These are phyloP conservation scores for Arothron firmamentum DNA, from an alignment of 2,113 vertebrate genomes.

Conservation along the genomic window DNA sequence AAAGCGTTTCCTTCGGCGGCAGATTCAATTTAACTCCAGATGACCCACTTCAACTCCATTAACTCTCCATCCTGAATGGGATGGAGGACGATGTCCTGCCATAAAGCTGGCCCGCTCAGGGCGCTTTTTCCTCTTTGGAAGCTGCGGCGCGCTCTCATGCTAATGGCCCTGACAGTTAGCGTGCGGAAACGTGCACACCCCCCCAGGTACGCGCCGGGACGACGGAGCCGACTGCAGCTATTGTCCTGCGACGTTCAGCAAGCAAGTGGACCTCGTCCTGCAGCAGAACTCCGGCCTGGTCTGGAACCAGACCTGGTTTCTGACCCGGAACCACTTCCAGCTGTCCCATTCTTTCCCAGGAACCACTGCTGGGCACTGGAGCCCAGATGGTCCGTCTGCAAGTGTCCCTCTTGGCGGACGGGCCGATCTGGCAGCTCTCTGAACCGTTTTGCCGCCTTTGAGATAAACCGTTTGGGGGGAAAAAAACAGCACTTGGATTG, in stretches of 20 bases:
- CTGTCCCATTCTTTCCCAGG: slow-evolving; percentile 27
- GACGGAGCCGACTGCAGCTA: slow-evolving; percentile 57
- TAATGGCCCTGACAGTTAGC: slow-evolving; percentile 65
- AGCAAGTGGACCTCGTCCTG: no score
- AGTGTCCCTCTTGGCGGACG: slow-evolving; percentile 50
- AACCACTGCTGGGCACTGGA: slow-evolving; percentile 46
- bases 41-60: slow-evolving; percentile 68
- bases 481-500: slow-evolving; percentile 57
- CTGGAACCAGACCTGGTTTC: no score
- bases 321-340: slow-evolving; percentile 15
- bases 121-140: slow-evolving; percentile 54
- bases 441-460: slow-evolving; percentile 47
- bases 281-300: no score
- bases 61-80: slow-evolving; percentile 56
- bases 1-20: slow-evolving; percentile 52
- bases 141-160: slow-evolving; percentile 53
- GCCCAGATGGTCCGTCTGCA: slow-evolving; percentile 56
- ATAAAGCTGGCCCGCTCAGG: slow-evolving; percentile 50
- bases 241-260: slow-evolving; percentile 28
- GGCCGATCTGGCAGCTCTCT: slow-evolving; percentile 55
- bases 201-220: slow-evolving; percentile 53
- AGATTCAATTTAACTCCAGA: slow-evolving; percentile 56
- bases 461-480: slow-evolving; percentile 47
- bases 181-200: slow-evolving; percentile 54
- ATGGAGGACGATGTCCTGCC: slow-evolving; percentile 49